Conservation (phyloP, 2,113 vertebrate species). For the Campylomormyrus tamandua region DNA sequence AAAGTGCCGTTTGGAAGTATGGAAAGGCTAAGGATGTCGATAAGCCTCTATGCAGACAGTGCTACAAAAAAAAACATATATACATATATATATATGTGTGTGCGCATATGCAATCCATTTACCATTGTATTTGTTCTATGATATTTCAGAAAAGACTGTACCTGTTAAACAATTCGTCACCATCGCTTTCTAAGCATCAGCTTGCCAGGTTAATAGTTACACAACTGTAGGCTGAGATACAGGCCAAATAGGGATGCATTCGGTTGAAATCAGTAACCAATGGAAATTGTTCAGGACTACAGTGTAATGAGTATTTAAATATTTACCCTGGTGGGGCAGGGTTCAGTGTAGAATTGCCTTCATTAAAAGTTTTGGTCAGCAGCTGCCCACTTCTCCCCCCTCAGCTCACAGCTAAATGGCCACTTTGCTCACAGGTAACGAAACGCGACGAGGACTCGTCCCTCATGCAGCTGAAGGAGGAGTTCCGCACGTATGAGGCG, state of each 20-base stretch:
- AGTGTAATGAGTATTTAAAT: not conserved
- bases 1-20: no score
- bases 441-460: slow-evolving; percentile 97
- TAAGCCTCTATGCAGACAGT: no score
- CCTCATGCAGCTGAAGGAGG: slow-evolving; percentile 96
- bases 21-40: no score
- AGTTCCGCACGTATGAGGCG: slow-evolving; percentile 92
- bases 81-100: no score
- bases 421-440: slow-evolving; percentile 70
- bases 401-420: rapidly evolving
- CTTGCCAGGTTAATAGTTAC: not conserved
- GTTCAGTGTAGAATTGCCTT: not conserved
- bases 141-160: not conserved
- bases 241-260: not conserved
- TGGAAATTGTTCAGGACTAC: not conserved
- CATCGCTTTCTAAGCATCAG: not conserved
- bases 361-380: not conserved
- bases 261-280: not conserved
- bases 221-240: not conserved
- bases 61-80: no score
- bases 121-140: not conserved
- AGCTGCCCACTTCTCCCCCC: not conserved
- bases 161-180: not conserved
- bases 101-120: no score
- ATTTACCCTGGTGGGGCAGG: not conserved